Conservation (phyloP, 2,888 invertebrate species). For the Mesodorylaimus sp. region DNA sequence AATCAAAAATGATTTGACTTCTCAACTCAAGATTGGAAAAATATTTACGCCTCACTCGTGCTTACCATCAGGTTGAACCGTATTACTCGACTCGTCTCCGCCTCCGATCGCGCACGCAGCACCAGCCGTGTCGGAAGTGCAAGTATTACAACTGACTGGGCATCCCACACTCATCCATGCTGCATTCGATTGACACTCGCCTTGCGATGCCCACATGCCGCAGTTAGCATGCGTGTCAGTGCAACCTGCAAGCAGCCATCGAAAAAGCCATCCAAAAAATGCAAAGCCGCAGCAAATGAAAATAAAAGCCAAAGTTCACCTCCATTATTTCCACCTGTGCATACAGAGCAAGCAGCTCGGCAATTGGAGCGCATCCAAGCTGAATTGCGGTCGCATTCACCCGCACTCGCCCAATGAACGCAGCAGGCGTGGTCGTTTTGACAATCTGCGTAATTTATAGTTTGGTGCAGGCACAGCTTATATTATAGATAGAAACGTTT, state of each 20-base stretch:
- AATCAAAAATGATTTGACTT: no score
- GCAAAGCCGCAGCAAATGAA: no score
- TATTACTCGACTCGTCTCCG: no score
- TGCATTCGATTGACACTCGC: neutral
- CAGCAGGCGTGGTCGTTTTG: slow-evolving; percentile 6
- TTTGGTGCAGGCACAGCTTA: no score
- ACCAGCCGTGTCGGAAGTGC: neutral
- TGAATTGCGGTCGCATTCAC: slow-evolving; percentile 10
- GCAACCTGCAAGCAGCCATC: neutral
- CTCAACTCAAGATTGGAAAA: no score
- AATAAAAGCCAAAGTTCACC: no score
- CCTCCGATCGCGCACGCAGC: no score
- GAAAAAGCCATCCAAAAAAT: no score
- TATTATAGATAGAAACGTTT: no score
- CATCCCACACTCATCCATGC: slow-evolving; percentile 1
- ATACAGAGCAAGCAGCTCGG: slow-evolving; percentile 6
- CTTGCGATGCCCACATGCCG: neutral
- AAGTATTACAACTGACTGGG: neutral
- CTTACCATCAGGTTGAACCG: no score
- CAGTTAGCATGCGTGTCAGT: neutral
- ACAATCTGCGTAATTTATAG: no score
- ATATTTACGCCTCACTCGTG: no score
- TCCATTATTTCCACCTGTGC: slow-evolving; percentile 2
- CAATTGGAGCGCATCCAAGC: slow-evolving; percentile 8
- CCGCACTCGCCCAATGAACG: slow-evolving; percentile 7